Conservation (phyloP, 2,113 vertebrate species). For the Castor canadensis region DNA sequence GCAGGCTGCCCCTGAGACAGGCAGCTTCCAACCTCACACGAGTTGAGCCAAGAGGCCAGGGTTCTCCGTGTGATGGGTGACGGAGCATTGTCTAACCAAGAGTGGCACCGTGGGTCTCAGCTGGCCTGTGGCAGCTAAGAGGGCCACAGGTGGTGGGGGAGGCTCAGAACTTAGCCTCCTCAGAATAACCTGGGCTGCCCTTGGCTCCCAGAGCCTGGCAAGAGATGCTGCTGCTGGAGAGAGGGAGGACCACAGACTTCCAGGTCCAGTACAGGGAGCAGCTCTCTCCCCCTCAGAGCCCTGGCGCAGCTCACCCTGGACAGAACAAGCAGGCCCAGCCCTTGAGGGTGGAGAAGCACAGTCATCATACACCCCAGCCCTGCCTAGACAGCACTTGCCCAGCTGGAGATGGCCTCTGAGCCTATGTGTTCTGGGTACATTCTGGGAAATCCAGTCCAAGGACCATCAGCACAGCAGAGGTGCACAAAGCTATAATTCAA, state of each 20-base stretch:
- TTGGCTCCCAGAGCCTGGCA: background rate
- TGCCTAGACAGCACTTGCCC: background rate
- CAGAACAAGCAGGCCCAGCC: background rate
- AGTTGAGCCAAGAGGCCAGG: background rate
- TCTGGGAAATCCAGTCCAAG: background rate
- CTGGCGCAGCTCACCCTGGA: background rate
- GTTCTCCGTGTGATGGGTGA: background rate
- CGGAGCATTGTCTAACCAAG: too few species aligned
- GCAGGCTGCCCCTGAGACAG: background rate
- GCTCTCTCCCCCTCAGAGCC: background rate
- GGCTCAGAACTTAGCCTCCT: too few species aligned
- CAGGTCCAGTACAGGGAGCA: rapidly evolving
- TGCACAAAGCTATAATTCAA: too few species aligned
- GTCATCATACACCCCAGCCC: background rate
- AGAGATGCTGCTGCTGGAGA: background rate
- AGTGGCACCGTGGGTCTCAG: background rate
- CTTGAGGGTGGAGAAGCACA: too few species aligned
- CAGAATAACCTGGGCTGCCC: background rate
- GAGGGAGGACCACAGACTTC: background rate
- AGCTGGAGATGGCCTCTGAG: background rate
- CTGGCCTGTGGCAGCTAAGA: background rate
- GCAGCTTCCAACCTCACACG: background rate
- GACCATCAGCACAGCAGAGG: rapidly evolving
- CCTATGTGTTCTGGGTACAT: background rate
- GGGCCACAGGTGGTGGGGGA: too few species aligned